Evolutionary conservation across 2,113 vertebrate species (phyloP).

Genomic region (Dendrocopos noguchii): DNA sequence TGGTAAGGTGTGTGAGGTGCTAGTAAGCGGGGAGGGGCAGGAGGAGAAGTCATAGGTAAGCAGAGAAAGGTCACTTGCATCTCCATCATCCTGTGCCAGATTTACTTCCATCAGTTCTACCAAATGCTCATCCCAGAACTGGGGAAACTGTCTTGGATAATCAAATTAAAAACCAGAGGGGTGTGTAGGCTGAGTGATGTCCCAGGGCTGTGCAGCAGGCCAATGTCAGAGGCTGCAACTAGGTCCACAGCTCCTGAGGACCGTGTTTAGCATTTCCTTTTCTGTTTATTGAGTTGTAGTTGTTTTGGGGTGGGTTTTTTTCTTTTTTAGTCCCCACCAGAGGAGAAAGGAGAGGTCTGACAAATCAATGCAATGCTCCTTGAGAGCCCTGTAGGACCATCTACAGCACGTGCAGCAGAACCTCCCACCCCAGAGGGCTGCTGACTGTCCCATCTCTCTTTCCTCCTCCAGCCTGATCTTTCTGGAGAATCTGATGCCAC

Average conservation of each 20-base stretch:
- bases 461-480: neutral
- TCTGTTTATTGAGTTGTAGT: neutral
- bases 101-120: neutral
- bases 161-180: neutral
- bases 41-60: neutral
- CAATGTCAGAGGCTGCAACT: neutral
- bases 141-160: neutral
- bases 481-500: neutral
- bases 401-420: neutral
- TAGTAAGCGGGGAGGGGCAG: neutral
- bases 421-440: neutral
- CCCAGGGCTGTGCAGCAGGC: neutral
- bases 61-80: neutral
- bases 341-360: neutral
- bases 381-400: neutral
- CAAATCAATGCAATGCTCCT: too few species aligned
- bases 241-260: neutral
- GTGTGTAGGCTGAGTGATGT: neutral
- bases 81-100: neutral
- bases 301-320: neutral
- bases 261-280: neutral
- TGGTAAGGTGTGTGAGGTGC: neutral
- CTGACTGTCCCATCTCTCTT: neutral
- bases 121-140: neutral
- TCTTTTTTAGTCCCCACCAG: neutral